Conservation (phyloP, 2,113 vertebrate species). For the Zapornia atra region DNA sequence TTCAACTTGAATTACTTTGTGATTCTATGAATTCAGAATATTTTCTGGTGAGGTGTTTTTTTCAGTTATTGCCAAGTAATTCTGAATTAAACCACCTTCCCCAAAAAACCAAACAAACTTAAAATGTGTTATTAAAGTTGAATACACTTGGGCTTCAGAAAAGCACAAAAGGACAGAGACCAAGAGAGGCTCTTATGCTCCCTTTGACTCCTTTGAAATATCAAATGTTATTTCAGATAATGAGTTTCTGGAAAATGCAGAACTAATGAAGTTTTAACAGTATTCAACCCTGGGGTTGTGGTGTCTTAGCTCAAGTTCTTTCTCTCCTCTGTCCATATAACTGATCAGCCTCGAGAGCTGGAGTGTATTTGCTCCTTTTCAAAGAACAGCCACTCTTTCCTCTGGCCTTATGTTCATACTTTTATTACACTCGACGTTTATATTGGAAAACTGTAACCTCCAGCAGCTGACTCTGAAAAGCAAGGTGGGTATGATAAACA, state of each 20-base stretch:
- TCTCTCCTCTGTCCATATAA: neutral
- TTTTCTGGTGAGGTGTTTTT: neutral
- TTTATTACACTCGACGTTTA: neutral
- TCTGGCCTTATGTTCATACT: neutral
- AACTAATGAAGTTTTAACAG: neutral
- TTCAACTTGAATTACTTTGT: neutral
- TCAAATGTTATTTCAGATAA: neutral
- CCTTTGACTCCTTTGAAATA: neutral
- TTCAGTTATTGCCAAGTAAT: neutral
- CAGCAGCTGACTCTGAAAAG: neutral
- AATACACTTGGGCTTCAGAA: neutral
- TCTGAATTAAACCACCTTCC: neutral
- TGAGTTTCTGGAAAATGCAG: neutral
- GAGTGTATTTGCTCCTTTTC: neutral
- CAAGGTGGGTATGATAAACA: neutral
- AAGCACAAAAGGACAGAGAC: neutral
- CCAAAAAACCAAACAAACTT: neutral
- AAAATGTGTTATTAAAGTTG: neutral
- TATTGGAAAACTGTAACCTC: neutral
- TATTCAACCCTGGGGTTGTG: neutral
- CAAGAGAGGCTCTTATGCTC: neutral
- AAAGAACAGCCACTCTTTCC: neutral
- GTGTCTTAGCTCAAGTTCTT: neutral
- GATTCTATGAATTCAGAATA: neutral
- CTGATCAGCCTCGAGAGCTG: neutral